Evolutionary conservation across 2,113 vertebrate species (phyloP), one percentile per base, ranked within the genome.

Genomic region (Mesocricetus auratus): DNA sequence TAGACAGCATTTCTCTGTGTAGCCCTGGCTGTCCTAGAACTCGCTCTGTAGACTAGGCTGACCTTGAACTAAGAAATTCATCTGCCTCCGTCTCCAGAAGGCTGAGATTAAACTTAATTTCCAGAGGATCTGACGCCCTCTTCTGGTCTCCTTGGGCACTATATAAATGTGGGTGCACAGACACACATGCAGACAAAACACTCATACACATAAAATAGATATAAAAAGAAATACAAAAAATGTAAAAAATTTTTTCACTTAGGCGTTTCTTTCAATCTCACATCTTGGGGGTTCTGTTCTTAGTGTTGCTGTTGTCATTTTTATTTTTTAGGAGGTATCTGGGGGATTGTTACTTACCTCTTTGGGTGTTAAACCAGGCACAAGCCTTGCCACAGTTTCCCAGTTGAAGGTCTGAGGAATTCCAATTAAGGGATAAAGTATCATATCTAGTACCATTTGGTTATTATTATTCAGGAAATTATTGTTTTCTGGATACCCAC

Each of bases 401-500:
- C 99, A 99, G 98, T 99, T 99, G 97, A 99, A 99, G 83, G 99
- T 99, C 97, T 99, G 99, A 73, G 99, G 98, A 24, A 99, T 98
- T 36, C 99, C 99, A 91, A 99, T 98, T 39, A 99, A 98, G 90
- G 99, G 99, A 88, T 99, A 99, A 97, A 99, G 98, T 89, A 99
- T 99, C 99, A 99, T 99, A 98, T 99, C 99, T 98, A 99, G 95
- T 74, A 99, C 99, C 98, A 99, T 99, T 91, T 99, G 98, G 74
- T 99, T 99, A 98, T 99, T 99, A 98, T 99, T 99, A 50, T 99
- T 99, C 0, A 99, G 99, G 56, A 99, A 99, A 98, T 99, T 99
- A 98, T 99, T 99, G 98, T 99, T 99, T 98, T 99, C 99, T 56
- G 99, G 99, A 98, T 99, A 99, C 96, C 99, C 99, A 92, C 98